phyloP scores from a whole-genome alignment of 92 coral and sea anemone genomes.

The Scolanthus callimorphus region DNA sequence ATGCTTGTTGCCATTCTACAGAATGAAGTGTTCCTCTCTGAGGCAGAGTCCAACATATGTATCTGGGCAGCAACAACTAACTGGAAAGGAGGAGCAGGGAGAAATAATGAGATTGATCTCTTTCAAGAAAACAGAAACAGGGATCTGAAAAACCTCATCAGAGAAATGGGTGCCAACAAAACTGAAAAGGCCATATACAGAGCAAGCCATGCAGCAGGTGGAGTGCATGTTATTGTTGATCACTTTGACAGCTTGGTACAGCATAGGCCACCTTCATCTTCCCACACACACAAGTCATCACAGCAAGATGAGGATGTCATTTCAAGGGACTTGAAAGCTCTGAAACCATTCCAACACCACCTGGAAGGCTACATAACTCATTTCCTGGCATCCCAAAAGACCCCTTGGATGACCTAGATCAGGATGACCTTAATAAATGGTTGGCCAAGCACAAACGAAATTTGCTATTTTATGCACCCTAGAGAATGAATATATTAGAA shows the following conservation, averaged over 20 bases:
- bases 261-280: conserved; percentile 15
- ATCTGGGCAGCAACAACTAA: conserved; percentile 67
- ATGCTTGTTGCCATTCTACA: conserved; percentile 44
- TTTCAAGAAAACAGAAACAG: conserved; percentile 56
- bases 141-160: conserved; percentile 39
- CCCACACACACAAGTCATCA: conserved; percentile 43
- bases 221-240: conserved; percentile 30
- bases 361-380: conserved; percentile 23
- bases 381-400: conserved; percentile 46
- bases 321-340: conserved; percentile 30
- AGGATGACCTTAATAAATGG: conserved; percentile 51
- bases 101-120: conserved; percentile 53
- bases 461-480: conserved; percentile 49
- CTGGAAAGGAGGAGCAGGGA: conserved; percentile 56
- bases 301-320: conserved; percentile 39
- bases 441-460: conserved; percentile 41
- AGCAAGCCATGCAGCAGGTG: conserved; percentile 50
- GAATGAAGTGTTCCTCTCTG: conserved; percentile 37
- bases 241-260: conserved; percentile 33
- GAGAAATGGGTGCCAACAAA: conserved; percentile 63
- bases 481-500: no score
- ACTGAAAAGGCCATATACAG: conserved; percentile 54
- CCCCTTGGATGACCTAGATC: conserved; percentile 30
- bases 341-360: conserved; percentile 22
- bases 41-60: conserved; percentile 55